Base-by-base conservation (phyloP, 2,113 vertebrate species). In the Podarcis raffonei region DNA sequence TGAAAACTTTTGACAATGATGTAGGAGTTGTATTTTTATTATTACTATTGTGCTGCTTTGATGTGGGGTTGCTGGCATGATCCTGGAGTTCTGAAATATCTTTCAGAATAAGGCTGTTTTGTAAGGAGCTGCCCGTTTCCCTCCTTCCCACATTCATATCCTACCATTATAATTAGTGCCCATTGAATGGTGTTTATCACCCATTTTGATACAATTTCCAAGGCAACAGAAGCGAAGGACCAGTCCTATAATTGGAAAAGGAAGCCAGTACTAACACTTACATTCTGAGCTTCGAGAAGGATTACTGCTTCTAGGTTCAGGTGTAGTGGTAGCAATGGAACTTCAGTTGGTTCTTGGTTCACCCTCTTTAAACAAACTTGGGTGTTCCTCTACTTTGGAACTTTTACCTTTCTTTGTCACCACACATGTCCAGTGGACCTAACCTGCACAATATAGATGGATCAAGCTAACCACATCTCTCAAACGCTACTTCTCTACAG, bases 101-200 rank as follows among this genome's bases (percentile, higher is more conserved):
- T 92, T 95, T 93, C 90, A 84, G 88, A 94, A 71, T 90, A 57
- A 37, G 0, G 37, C 20, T 85, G 16, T 89, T 89, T 87, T 91
- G 77, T 3, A 71, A 79, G 32, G 35, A 89, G 81, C 81, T 79
- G 81, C 39, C 39, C 92, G 42, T 69, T 12, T n/a, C 13, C 20
- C 20, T 53, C 2, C 53, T 5, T 59, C 30, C 81, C 69, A 35
- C 27, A 76, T 92, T 93, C 89, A 91, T 89, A 92, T 57, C 4
- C 7, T 78, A 75, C 90, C 77, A 69, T 86, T 95, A 65, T 90
- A 89, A 91, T 95, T 92, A 90, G 89, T 81, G 48, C 92, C 93
- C 92, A 92, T 89, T 86, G 87, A 74, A 81, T 69, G 71, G 68
- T 89, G 81, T 92, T 94, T 93, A 92, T 91, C 62, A 80, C 84